Evolutionary conservation across 2,888 invertebrate genomes (phyloP), one percentile per base, ranked within the genome.

Genomic region (Aphidius colemani): DNA sequence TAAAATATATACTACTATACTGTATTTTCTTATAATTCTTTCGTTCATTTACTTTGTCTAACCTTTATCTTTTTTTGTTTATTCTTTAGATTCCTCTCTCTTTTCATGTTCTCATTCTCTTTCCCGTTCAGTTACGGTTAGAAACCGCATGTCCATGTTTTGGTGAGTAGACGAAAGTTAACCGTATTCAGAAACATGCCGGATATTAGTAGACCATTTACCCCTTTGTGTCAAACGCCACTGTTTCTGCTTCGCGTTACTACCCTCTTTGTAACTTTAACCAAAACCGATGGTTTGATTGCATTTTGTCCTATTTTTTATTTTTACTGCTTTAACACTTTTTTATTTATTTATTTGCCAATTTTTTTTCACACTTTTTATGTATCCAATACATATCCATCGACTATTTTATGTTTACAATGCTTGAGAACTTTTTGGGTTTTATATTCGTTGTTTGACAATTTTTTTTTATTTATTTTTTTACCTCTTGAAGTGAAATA

Each of bases 161-260:
- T 65, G 53, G 65, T 65, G 65, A 65, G 65, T 65, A 65, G 65
- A 61, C 65, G 57, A 61, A 65, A 65, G 65, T 65, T 65, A 61
- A 65, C 65, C 65, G 65, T 65, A 65, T 65, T 65, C 61, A 53
- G 48, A 51, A 65, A 65, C 58, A 65, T 48, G 43, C 58, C 57
- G 61, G 65, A 65, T 65, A 65, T 65, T 65, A 65, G 65, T 57
- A 58, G 43, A 55, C 43, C 59, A 58, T 41, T 60, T 59, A 43
- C 51, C 45, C 46, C 8, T 46, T 48, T 57, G 46, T 46, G 57
- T 57, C 57, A 57, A 57, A 57, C 46, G 46, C 40, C n/a, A 57
- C 39, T 46, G 57, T 57, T 57, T 57, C 44, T 18, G 40, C 13
- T n/a, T 44, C 7, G 6, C 7, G 49, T 48, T 18, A 55, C 13